phyloP scores from a whole-genome alignment of 2,797 vertebrate species.

The Euphonia xanthogaster region DNA sequence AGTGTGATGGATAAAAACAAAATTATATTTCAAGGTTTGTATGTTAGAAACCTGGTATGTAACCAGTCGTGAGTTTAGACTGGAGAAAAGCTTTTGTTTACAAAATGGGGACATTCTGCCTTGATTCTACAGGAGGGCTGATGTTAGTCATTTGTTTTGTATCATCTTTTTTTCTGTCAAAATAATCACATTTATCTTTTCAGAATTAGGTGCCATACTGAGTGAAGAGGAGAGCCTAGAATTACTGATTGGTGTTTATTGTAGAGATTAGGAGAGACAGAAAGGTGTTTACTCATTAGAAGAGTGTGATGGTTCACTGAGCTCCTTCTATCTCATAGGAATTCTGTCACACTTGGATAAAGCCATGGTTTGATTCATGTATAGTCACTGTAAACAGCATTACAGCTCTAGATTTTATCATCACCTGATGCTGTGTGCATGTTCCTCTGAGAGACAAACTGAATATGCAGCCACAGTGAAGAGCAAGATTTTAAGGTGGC shows the following conservation, averaged over 20 bases:
- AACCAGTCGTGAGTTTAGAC: background rate
- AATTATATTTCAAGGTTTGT: background rate
- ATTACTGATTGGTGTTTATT: constrained; percentile 2
- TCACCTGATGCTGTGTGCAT: background rate
- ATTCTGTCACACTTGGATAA: constrained; percentile 7
- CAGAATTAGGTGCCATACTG: background rate
- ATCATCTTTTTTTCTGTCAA: background rate
- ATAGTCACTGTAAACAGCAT: background rate
- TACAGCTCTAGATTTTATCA: background rate
- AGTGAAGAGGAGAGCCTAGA: background rate
- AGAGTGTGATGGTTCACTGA: background rate
- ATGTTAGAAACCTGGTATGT: background rate
- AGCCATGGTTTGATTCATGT: background rate
- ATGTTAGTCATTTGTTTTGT: background rate
- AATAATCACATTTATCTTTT: background rate
- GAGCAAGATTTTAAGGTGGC: background rate
- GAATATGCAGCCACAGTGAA: background rate
- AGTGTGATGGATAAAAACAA: background rate
- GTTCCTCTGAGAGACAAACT: background rate
- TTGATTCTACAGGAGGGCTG: background rate
- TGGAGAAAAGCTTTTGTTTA: background rate
- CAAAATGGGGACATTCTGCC: background rate
- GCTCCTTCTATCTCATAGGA: background rate
- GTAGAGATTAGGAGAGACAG: constrained; percentile 6
- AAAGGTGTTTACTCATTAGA: constrained; percentile 40